These are phyloP conservation scores for Synanthedon formicaeformis DNA, from an alignment of 2,888 invertebrate genomes.

Conservation along the genomic window DNA sequence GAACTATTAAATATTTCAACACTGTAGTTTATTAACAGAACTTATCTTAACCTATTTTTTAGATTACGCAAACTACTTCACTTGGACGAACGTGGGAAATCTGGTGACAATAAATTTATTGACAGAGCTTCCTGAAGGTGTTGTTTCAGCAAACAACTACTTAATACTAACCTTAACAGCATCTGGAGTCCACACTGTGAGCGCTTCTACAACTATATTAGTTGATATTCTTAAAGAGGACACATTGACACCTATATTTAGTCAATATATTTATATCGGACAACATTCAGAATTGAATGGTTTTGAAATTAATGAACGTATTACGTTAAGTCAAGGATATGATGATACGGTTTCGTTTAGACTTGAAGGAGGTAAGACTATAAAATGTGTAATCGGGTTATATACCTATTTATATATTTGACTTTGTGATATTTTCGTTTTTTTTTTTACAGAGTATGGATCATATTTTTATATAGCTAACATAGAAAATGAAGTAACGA, in stretches of 20 bases:
- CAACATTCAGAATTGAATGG: slow-evolving; percentile 24
- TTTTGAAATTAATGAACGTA: slow-evolving; percentile 23
- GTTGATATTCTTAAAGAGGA: slow-evolving; percentile 46
- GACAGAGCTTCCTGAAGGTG: slow-evolving; percentile 23
- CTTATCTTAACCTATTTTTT: slow-evolving; percentile 13
- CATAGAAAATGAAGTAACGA: slow-evolving; percentile 15
- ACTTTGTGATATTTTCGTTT: neutral
- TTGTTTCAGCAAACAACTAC: slow-evolving; percentile 31
- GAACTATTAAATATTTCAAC: no score
- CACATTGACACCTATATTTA: slow-evolving; percentile 36
- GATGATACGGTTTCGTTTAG: slow-evolving; percentile 28
- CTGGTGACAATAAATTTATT: slow-evolving; percentile 20
- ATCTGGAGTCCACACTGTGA: slow-evolving; percentile 27
- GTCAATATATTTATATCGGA: slow-evolving; percentile 30
- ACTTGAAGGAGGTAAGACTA: slow-evolving; percentile 37
- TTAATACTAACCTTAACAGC: slow-evolving; percentile 37
- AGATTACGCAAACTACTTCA: slow-evolving; percentile 31
- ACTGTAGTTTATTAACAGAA: neutral
- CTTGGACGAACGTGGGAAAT: slow-evolving; percentile 15
- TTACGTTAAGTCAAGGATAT: slow-evolving; percentile 35
- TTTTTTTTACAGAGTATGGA: slow-evolving; percentile 28
- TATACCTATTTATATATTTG: neutral
- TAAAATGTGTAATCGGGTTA: neutral
- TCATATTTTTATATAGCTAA: slow-evolving; percentile 26
- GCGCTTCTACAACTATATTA: slow-evolving; percentile 23